Evolutionary conservation across 2,888 invertebrate species (phyloP).

Genomic region (Allygus modestus): DNA sequence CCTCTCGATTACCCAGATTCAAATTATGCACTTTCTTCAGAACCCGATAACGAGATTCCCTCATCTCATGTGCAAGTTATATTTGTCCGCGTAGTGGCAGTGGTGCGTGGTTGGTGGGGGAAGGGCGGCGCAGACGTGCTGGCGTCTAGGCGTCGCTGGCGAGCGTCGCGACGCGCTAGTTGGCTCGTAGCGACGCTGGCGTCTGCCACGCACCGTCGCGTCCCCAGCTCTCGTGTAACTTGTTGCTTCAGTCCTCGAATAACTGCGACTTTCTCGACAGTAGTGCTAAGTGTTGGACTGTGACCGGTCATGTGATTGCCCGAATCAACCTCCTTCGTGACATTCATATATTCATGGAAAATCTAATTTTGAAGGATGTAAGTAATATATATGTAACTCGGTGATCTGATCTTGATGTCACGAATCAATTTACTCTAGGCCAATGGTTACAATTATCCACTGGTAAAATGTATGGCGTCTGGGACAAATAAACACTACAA

Average conservation of each 20-base stretch:
- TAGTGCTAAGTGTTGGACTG: not conserved
- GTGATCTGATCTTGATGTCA: no score
- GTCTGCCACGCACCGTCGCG: not conserved
- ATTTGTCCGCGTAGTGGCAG: not conserved
- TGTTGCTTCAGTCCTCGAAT: conserved; percentile 8
- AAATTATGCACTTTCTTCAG: not conserved
- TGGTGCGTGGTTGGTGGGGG: not conserved
- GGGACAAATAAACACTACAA: no score
- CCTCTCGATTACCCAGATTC: no score
- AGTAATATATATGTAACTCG: no score
- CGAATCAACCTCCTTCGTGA: not conserved
- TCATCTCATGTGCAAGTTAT: no score
- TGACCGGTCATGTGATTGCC: not conserved
- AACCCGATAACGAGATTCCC: no score
- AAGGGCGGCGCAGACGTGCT: not conserved
- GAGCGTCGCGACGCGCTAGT: not conserved
- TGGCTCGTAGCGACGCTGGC: not conserved
- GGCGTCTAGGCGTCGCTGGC: conserved; percentile 14
- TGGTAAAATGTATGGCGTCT: no score
- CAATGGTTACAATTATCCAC: no score
- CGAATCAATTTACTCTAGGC: no score
- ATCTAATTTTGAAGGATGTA: not conserved
- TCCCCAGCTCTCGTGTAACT: not conserved
- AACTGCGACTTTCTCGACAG: not conserved
- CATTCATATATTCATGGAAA: not conserved